These are phyloP conservation scores for Gymnothorax reevesii DNA, from an alignment of 2,797 vertebrate species.

Conservation along the genomic window DNA sequence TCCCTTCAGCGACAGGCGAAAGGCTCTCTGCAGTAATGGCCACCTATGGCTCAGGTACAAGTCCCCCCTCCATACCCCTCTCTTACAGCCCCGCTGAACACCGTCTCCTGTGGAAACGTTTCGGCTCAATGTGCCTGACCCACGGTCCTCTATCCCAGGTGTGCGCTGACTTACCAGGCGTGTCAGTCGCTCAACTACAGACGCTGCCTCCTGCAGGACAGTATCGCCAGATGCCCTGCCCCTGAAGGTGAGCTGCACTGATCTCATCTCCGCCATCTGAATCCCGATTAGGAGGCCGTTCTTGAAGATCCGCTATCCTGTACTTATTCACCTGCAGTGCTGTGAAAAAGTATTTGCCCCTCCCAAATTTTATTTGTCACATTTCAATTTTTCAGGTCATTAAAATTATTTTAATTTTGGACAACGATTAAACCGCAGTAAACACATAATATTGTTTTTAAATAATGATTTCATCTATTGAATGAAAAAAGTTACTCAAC, in stretches of 20 bases:
- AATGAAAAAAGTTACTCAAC: too few relatives aligned
- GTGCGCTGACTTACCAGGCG: constrained; percentile 91
- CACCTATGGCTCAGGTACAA: constrained; percentile 95
- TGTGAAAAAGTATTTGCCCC: too few relatives aligned
- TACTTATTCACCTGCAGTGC: too few relatives aligned
- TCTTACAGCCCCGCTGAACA: neutral
- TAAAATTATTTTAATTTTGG: too few relatives aligned
- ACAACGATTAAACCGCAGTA: too few relatives aligned
- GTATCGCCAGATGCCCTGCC: constrained; percentile 84
- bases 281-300: too few relatives aligned
- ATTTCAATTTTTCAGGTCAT: too few relatives aligned
- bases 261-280: constrained; percentile 51
- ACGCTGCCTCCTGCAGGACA: constrained; percentile 91
- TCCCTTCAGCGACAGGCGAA: constrained; percentile 87
- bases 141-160: constrained; percentile 74
- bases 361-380: too few relatives aligned
- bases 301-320: too few relatives aligned
- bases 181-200: constrained; percentile 92
- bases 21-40: constrained; percentile 84
- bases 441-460: too few relatives aligned
- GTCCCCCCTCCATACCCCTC: neutral
- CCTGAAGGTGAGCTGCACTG: constrained; percentile 83
- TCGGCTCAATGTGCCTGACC: neutral
- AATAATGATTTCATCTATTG: too few relatives aligned
- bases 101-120: neutral